Conservation (phyloP, 1,140 invertebrate genomes). For the Adelges cooleyi region DNA sequence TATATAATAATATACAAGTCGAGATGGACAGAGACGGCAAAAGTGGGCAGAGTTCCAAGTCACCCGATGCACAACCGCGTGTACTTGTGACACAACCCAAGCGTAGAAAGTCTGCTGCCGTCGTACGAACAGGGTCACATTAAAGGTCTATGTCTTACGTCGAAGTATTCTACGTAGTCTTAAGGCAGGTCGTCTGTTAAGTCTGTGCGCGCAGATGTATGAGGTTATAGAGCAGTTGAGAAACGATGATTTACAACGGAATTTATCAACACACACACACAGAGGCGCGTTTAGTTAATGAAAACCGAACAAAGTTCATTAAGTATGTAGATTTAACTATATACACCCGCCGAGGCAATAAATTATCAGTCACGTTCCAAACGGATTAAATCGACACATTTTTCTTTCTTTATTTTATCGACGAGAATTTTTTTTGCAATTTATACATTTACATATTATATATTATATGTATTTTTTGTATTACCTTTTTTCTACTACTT, state of each 20-base stretch:
- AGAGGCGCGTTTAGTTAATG: not conserved
- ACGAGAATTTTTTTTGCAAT: not conserved
- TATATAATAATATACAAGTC: too few relatives aligned
- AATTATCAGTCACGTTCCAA: conserved; percentile 22
- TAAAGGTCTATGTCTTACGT: not conserved
- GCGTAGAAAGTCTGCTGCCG: not conserved
- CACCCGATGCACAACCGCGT: not conserved
- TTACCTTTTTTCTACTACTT: not conserved
- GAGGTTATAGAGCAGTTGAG: not conserved
- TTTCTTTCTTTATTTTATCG: conserved; percentile 4
- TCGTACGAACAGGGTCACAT: conserved; percentile 6
- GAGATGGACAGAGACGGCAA: too few relatives aligned
- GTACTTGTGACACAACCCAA: not conserved
- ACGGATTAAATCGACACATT: conserved; percentile 16
- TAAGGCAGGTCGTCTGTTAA: too few relatives aligned
- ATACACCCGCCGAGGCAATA: not conserved
- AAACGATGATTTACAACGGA: conserved; percentile 19
- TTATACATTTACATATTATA: not conserved
- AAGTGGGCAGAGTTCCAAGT: conserved; percentile 11
- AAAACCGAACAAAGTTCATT: conserved; percentile 26
- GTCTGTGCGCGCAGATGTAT: too few relatives aligned
- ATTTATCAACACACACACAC: not conserved
- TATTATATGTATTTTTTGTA: too few relatives aligned
- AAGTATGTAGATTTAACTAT: conserved; percentile 23
- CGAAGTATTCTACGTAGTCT: too few relatives aligned